phyloP scores from a whole-genome alignment of 2,888 invertebrate species.

The Gastracanthus pulcherrimus region DNA sequence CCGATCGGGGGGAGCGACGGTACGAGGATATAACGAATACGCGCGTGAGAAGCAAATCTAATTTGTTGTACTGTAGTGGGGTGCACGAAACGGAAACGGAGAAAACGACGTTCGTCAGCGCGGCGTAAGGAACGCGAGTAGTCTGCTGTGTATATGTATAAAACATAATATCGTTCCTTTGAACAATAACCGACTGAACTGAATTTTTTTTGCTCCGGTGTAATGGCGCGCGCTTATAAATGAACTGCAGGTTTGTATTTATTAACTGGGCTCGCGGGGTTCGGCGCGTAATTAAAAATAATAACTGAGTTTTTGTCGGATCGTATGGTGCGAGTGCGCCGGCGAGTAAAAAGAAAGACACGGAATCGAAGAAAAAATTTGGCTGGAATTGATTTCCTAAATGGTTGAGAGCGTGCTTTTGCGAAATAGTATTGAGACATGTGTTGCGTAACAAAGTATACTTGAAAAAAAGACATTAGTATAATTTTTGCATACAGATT shows the following conservation, averaged over 20 bases:
- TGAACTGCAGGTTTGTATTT: conserved; percentile 41
- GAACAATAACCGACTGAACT: conserved; percentile 41
- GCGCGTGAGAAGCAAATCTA: conserved; percentile 61
- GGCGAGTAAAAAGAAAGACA: not conserved
- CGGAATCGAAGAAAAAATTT: not conserved
- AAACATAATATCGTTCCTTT: conserved; percentile 16
- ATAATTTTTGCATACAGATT: not conserved
- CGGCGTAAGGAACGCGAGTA: conserved; percentile 1
- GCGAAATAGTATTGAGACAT: not conserved
- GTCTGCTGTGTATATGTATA: not conserved
- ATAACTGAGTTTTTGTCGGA: conserved; percentile 32
- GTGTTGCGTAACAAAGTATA: not conserved
- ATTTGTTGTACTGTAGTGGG: conserved; percentile 54
- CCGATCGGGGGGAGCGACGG: conserved; percentile 57
- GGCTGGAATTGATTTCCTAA: not conserved
- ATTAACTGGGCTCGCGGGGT: conserved; percentile 10
- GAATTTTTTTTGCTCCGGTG: conserved; percentile 25
- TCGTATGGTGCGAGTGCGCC: not conserved
- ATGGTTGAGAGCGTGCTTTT: conserved; percentile 3
- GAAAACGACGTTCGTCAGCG: conserved; percentile 39
- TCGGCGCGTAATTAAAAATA: conserved; percentile 29
- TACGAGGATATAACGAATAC: conserved; percentile 26
- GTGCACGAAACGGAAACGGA: conserved; percentile 53
- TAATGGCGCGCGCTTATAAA: conserved; percentile 34
- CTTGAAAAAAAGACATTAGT: no score